Base-by-base conservation (phyloP, 2,888 invertebrate species). In the Melipona beecheii region DNA sequence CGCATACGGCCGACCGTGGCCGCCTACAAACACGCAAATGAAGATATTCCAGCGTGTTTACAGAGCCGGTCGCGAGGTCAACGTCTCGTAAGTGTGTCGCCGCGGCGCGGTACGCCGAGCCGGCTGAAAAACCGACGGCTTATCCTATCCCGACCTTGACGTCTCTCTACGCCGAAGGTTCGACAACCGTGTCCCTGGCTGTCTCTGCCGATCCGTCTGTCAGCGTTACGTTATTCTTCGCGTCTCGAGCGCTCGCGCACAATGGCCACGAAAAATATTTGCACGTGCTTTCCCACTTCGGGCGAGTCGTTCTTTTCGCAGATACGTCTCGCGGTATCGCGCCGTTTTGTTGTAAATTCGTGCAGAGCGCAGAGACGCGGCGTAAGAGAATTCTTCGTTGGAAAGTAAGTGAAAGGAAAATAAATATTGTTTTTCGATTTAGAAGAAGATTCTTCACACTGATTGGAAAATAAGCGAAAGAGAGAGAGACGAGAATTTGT, bases 1-100 rank as follows among this genome's bases (percentile, higher is more conserved):
- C 83, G 89, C 86, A 81, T 84, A 78, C 81, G 60, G 65, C n/a
- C 77, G 4, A 19, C n/a, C 71, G 74, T 60, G 72, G 81, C 81
- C 81, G 81, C 87, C 90, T 88, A 90, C 88, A 88, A 89, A 81
- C 89, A 87, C 83, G 90, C 83, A 90, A 89, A 89, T 89, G 89
- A 89, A 89, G 90, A 89, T 90, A 89, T 85, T 79, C 36, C 85
- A 43, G 73, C 81, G 87, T 90, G 90, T 90, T 90, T 89, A 87
- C 89, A 87, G 76, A 78, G 77, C 81, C 81, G 76, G 74, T 82
- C 86, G 87, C 75, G 87, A 78, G 90, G 87, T 90, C 88, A 89
- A 91, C 89, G 89, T 83, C 88, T 91, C 86, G 83, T 81, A 91
- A 88, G 90, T 90, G 85, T 91, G 89, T 91, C 91, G 84, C 83